phyloP scores from a whole-genome alignment of 2,113 vertebrate species.

The Bujurquina vittata region DNA sequence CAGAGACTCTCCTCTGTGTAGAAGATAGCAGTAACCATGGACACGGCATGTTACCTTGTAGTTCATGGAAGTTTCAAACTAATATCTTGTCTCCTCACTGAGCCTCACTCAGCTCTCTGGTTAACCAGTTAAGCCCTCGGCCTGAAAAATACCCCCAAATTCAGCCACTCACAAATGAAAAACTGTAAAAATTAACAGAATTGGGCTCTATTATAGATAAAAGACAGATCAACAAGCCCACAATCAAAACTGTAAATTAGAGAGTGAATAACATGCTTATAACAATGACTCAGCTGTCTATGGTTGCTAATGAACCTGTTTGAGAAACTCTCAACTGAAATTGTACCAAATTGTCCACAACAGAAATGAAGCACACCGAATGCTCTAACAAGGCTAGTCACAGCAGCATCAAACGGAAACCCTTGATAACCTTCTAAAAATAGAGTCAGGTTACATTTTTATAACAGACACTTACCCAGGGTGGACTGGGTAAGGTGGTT shows the following conservation, averaged over 20 bases:
- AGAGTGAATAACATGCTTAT: not conserved
- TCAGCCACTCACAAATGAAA: not conserved
- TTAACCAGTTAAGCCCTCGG: not conserved
- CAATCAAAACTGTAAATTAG: not conserved
- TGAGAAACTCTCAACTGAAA: not conserved
- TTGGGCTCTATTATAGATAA: no score
- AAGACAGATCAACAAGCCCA: no score
- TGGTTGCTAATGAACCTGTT: not conserved
- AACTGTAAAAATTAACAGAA: not conserved
- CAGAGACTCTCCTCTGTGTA: not conserved
- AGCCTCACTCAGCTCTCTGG: not conserved
- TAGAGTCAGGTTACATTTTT: not conserved
- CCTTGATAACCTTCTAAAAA: not conserved
- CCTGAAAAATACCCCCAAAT: not conserved
- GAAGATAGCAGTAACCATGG: not conserved
- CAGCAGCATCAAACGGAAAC: not conserved
- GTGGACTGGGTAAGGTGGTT: not conserved
- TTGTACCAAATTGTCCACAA: not conserved
- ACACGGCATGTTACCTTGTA: not conserved
- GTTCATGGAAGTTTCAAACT: constrained; percentile 16
- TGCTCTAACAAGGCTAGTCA: not conserved
- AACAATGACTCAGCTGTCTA: not conserved
- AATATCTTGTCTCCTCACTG: not conserved
- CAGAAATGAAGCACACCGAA: not conserved
- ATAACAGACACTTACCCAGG: not conserved